phyloP scores from a whole-genome alignment of 2,888 invertebrate species.

The Ochropleura leucogaster region DNA sequence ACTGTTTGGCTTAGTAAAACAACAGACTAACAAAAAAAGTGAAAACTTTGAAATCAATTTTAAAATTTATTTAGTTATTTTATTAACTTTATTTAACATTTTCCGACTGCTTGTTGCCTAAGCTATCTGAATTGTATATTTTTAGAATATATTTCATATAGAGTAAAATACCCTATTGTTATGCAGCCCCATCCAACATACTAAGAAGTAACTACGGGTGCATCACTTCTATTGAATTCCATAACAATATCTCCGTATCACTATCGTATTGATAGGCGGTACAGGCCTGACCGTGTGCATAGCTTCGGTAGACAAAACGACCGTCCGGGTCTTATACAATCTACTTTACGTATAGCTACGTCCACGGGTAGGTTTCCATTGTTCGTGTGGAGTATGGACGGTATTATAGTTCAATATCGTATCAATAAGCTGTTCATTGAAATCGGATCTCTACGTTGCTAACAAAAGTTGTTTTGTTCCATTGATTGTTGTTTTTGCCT shows the following conservation, averaged over 20 bases:
- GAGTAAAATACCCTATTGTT: too few species aligned
- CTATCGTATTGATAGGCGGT: conserved; percentile 25
- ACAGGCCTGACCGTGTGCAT: conserved; percentile 18
- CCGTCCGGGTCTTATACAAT: conserved; percentile 12
- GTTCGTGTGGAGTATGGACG: conserved; percentile 22
- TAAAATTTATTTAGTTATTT: too few species aligned
- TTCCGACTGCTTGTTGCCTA: too few species aligned
- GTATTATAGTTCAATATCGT: conserved; percentile 11
- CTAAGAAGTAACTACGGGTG: conserved; percentile 1
- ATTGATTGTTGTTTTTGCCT: not conserved
- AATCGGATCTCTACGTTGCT: not conserved
- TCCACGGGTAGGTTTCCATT: conserved; percentile 21
- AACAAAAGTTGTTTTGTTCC: not conserved
- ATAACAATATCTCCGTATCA: conserved; percentile 44
- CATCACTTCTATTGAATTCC: conserved; percentile 34
- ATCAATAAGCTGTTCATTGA: conserved; percentile 24
- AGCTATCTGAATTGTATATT: too few species aligned
- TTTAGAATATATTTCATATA: too few species aligned
- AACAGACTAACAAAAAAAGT: too few species aligned
- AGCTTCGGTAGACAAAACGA: conserved; percentile 38
- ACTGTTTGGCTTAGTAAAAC: too few species aligned
- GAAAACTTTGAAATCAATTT: too few species aligned
- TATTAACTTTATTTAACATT: too few species aligned
- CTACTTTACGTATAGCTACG: not conserved
- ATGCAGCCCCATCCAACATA: not conserved